Evolutionary conservation across 2,888 invertebrate species (phyloP).

Genomic region (Zhuqinia jingwanae): DNA sequence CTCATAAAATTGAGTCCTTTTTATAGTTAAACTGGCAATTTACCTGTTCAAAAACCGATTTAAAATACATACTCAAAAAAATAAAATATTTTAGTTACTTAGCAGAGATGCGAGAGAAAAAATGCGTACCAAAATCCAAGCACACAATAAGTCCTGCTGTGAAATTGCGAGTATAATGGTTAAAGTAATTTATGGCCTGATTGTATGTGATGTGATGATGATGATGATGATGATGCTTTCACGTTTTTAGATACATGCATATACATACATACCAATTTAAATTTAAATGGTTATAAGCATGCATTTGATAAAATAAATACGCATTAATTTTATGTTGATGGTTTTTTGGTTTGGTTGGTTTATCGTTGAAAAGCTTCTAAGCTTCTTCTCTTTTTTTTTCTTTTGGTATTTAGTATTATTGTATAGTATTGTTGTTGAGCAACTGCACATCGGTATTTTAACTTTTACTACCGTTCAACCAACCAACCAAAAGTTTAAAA

Average conservation of each 20-base stretch:
- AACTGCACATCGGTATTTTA: conserved; percentile 23
- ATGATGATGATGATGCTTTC: no score
- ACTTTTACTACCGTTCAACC: conserved; percentile 46
- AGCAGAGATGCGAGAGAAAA: neutral
- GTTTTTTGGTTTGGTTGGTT: conserved; percentile 5
- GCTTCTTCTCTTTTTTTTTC: neutral
- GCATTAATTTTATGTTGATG: conserved; percentile 23
- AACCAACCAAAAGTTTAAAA: conserved; percentile 34
- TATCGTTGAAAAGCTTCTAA: no score
- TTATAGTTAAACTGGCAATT: conserved; percentile 45
- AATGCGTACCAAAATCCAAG: neutral
- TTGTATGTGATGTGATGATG: neutral
- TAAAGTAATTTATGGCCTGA: conserved; percentile 46
- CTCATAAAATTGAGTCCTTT: conserved; percentile 26
- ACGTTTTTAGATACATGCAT: neutral
- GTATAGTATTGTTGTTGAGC: neutral
- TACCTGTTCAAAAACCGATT: conserved; percentile 50
- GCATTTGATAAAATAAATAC: neutral
- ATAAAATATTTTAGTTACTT: no score
- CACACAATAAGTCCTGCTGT: neutral
- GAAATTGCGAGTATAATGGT: neutral
- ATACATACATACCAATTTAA: neutral
- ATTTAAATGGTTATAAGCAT: neutral
- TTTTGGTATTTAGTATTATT: neutral
- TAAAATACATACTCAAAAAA: no score